Percentiles rank a stretch among this genome's conserved stretches.
Conservation (phyloP, 2,888 invertebrate genomes). For the Drosophila lutescens region DNA sequence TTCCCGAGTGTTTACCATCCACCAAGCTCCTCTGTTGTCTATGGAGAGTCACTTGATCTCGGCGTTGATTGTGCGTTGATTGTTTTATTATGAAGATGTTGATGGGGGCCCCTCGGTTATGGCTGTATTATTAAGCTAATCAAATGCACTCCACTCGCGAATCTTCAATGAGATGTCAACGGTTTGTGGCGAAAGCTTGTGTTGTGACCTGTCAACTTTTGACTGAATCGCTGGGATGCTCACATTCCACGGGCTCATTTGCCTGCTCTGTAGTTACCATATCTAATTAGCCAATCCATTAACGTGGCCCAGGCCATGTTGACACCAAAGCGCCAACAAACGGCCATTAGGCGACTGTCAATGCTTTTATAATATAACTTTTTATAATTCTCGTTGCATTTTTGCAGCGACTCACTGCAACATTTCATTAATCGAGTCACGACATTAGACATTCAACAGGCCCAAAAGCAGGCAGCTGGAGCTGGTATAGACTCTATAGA, state of each 20-base stretch:
- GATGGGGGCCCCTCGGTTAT: conserved; percentile 59
- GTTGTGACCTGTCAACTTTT: conserved; percentile 35
- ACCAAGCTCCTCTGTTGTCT: conserved; percentile 51
- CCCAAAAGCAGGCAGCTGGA: conserved; percentile 50
- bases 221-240: conserved; percentile 9
- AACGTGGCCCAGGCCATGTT: conserved; percentile 64
- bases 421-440: conserved; percentile 78
- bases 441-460: conserved; percentile 79
- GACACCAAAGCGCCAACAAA: conserved; percentile 63
- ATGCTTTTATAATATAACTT: conserved; percentile 74
- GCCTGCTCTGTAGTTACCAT: background rate
- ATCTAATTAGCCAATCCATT: conserved; percentile 72
- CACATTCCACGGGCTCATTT: conserved; percentile 7
- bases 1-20: conserved; percentile 16
- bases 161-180: conserved; percentile 62
- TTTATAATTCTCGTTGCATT: conserved; percentile 77
- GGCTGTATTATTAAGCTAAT: conserved; percentile 71
- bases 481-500: no score
- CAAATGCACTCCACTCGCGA: conserved; percentile 53
- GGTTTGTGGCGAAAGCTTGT: conserved; percentile 26
- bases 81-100: conserved; percentile 79
- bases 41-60: conserved; percentile 74
- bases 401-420: conserved; percentile 56
- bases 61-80: conserved; percentile 77
- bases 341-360: conserved; percentile 76